Conservation (phyloP, 2,797 vertebrate genomes). For the Simalia tracyae region DNA sequence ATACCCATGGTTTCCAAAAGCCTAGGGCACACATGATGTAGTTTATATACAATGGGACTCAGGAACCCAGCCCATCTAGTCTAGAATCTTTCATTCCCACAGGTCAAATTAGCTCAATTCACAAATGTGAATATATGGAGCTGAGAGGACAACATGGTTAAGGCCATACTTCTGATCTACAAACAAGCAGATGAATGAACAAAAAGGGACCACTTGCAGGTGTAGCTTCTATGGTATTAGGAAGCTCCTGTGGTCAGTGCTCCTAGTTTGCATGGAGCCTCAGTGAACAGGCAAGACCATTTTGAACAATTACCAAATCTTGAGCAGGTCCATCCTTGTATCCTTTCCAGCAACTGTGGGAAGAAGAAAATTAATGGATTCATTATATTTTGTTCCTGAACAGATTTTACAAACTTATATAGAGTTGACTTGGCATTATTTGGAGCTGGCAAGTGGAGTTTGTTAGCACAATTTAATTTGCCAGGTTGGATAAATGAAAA, state of each 20-base stretch:
- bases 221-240: neutral
- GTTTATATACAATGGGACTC: neutral
- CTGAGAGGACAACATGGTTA: neutral
- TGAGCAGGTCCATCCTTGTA: neutral
- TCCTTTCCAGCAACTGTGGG: neutral
- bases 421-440: neutral
- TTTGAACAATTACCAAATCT: neutral
- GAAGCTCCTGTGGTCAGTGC: neutral
- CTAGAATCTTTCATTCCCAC: neutral
- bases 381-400: neutral
- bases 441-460: neutral
- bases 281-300: neutral
- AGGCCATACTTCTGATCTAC: neutral
- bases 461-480: neutral
- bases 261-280: neutral
- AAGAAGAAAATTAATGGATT: neutral
- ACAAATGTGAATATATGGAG: neutral
- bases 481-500: neutral
- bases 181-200: neutral
- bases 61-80: neutral
- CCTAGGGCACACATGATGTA: neutral
- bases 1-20: neutral
- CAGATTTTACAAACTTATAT: neutral
- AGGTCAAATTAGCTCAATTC: neutral
- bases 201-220: neutral